Conservation (phyloP, 2,113 vertebrate species). For the Heterocephalus glaber region DNA sequence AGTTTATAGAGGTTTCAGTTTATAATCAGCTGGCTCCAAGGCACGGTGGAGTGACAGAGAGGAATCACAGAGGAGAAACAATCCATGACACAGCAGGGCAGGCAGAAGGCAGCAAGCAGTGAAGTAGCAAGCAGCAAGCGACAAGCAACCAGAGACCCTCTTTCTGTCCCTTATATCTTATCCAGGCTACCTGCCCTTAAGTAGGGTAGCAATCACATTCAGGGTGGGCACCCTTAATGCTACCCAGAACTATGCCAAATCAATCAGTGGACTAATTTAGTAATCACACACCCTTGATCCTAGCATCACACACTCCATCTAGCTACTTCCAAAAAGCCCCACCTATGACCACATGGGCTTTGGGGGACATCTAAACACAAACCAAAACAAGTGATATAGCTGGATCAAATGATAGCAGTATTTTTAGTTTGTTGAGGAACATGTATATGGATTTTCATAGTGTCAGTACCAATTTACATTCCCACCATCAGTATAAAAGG, state of each 20-base stretch:
- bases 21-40: neutral
- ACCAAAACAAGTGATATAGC: neutral
- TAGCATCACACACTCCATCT: neutral
- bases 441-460: neutral
- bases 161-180: neutral
- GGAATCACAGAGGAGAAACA: neutral
- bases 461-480: neutral
- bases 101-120: neutral
- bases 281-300: neutral
- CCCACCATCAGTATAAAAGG: neutral
- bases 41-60: neutral
- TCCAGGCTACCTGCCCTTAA: neutral
- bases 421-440: neutral
- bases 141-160: neutral
- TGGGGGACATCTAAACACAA: neutral
- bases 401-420: neutral
- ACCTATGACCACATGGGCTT: neutral
- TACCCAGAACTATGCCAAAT: neutral
- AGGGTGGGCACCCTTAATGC: too few species aligned
- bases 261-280: neutral
- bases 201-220: neutral
- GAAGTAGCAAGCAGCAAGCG: neutral
- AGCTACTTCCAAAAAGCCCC: neutral
- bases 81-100: neutral
- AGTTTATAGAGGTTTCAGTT: neutral